Base-by-base conservation (phyloP, 2,113 vertebrate species). In the Lophura nycthemera region DNA sequence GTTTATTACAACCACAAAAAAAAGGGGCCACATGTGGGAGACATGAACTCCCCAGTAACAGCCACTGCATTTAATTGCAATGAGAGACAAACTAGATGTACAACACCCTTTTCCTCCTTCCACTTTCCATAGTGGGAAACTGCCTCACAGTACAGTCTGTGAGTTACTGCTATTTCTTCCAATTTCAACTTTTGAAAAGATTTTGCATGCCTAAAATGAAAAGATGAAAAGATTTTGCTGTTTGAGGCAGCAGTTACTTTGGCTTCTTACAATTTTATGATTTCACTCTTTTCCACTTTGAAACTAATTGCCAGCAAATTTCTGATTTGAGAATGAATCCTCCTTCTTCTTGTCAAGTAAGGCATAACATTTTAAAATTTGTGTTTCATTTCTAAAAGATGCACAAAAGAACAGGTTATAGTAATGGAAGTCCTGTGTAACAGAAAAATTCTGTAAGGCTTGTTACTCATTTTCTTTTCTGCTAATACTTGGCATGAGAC, bases 11-110 rank as follows among this genome's bases (percentile, higher is more conserved):
- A 8, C 17, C 24, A 86, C 67, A 61, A 73, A 14, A 14, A 73
- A 27, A 32, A 59, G 6, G 17, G 5, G 27, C 13, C 22, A 52
- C 7, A 2, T 10, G 48, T 21, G 25, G 0, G 0, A 72, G 32
- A 76, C 43, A 14, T 30, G 60, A 75, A 20, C 52, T 61, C 73
- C 16, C 59, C 19, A n/a, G 42, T 63, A 59, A 66, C 30, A 27
- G 50, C 13, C 22, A 57, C 18, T 38, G 70, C 78, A 18, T 16
- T 47, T 1, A 24, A 81, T 2, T 2, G 4, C 24, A 78, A 27
- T 25, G 64, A 92, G 30, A 67, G 5, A 7, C 0, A 12, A 86
- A 8, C 29, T 64, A 48, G 38, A 52, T 38, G 47, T 48, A 42
- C 5, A 2, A 10, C 12, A 2, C n/a, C 24, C 43, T 64, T 42